Evolutionary conservation across 2,888 invertebrate species (phyloP), one percentile per base, ranked within the genome.

Genomic region (Mesochorus sp.): DNA sequence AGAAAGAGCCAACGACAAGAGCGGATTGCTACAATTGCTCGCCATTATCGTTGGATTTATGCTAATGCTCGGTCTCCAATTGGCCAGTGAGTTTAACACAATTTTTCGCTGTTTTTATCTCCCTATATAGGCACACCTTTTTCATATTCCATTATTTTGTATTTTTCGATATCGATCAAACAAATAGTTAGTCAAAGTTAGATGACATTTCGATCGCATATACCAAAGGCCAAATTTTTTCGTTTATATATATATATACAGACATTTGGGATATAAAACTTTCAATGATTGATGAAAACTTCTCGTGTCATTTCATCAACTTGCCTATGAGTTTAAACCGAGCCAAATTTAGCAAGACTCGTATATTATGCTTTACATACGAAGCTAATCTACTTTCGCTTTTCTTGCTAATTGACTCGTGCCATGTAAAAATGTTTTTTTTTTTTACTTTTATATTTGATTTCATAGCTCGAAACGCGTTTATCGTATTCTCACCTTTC

Each of bases 1-100:
- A 76, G 96, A 96, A 84, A 91, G 93, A 21, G 92, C 92, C 77
- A 94, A 93, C 85, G 91, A 91, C 37, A 93, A 93, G 83, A 92
- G 92, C 74, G 94, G 94, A 10, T 87, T 94, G 37, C 91, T 92
- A 75, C 94, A 94, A 84, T 88, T 94, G 17, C 83, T 92, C 2
- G 93, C 94, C 31, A 94, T 94, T 78, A 87, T 93, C 76, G 86
- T 91, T 14, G 94, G 94, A 62, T 94, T 94, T 86, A 88, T 90
- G 82, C 91, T 93, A 79, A 94, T 94, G 94, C 91, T 93, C 81
- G 91, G 89, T 44, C 91, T 93, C 78, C 93, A 92, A 76, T 83
- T 90, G 59, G 86, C 87, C 74, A 90, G 90, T 89, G 87, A 90
- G 90, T 90, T 76, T 44, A 0, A 34, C 19, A 6, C 4, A n/a